Base-by-base conservation (phyloP, 2,113 vertebrate species). In the Boulengeromyrus knoepffleri region DNA sequence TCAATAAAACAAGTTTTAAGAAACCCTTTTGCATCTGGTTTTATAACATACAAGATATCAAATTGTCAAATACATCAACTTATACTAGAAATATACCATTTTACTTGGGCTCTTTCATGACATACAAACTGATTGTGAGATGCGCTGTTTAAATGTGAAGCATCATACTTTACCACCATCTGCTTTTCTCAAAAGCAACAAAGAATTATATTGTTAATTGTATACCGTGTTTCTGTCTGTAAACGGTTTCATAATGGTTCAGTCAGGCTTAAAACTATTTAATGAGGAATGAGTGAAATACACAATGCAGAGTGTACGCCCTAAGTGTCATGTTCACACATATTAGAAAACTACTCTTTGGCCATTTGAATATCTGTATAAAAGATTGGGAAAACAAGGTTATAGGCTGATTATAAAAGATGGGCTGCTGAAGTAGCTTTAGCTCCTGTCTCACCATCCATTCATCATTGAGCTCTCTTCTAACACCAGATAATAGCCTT, bases 401-500 rank as follows among this genome's bases (percentile, higher is more conserved):
- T 56, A 90, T 39, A 36, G 19, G 49, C 84, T 66, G 46, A 90
- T 86, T 87, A 58, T 5, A 42, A 31, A 85, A 52, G 80, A 85
- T 27, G 42, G 12, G 9, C 85, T 88, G 47, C 27, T 19, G 13
- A 45, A 19, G 91, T 80, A 91, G 93, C 92, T 93, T 92, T 90
- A 91, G 92, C 92, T 95, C 94, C 91, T 94, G 93, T 91, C 89
- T 49, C 90, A 90, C 91, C 94, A 95, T 93, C 90, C 89, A 92
- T 89, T 91, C 87, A 92, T 93, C 89, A 91, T 88, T 91, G 88
- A 84, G 86, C 84, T 74, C 85, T 70, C 92, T 80, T 91, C 91
- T 92, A 94, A 94, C 94, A 93, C 92, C 92, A 91, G 47, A 62
- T 94, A 93, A 95, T 94, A 93, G 93, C 92, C 92, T 94, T 89